Evolutionary conservation across 1,140 invertebrate genomes (phyloP).

Genomic region (Danaus melanippus): DNA sequence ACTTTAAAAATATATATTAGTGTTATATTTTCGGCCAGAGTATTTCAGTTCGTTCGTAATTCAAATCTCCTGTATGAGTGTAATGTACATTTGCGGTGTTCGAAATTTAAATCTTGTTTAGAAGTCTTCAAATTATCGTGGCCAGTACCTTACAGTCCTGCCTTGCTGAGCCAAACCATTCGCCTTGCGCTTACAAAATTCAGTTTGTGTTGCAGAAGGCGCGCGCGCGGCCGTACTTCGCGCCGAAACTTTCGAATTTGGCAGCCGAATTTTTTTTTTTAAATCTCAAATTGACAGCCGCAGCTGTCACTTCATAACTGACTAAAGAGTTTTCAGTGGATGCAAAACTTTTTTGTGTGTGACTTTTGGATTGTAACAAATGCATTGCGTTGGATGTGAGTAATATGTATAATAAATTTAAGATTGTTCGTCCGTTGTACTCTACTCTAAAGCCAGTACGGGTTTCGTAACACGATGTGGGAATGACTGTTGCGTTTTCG

Average conservation of each 20-base stretch:
- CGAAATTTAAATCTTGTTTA: conserved; percentile 14
- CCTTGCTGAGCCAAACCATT: conserved; percentile 39
- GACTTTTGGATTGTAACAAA: conserved; percentile 57
- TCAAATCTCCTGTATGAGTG: too few species aligned
- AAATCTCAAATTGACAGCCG: conserved; percentile 22
- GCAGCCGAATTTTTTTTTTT: conserved; percentile 26
- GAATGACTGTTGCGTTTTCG: conserved; percentile 9
- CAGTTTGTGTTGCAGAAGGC: conserved; percentile 61
- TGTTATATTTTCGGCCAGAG: too few species aligned
- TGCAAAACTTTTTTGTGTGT: conserved; percentile 18
- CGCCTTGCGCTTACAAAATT: conserved; percentile 61
- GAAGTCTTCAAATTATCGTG: conserved; percentile 33
- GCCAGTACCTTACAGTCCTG: conserved; percentile 57
- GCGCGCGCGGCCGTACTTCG: conserved; percentile 58
- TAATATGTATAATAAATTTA: conserved; percentile 46
- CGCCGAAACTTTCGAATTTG: conserved; percentile 61
- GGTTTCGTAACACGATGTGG: conserved; percentile 26
- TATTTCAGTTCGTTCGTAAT: too few species aligned
- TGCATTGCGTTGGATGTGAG: conserved; percentile 63
- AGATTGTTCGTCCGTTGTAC: conserved; percentile 62
- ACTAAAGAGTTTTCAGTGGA: conserved; percentile 11
- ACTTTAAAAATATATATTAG: too few species aligned
- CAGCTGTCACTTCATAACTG: conserved; percentile 15
- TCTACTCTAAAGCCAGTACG: conserved; percentile 23
- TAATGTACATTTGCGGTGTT: not conserved